Evolutionary conservation across 2,113 vertebrate genomes (phyloP), one percentile per base, ranked within the genome.

Genomic region (Trematomus loennbergii): DNA sequence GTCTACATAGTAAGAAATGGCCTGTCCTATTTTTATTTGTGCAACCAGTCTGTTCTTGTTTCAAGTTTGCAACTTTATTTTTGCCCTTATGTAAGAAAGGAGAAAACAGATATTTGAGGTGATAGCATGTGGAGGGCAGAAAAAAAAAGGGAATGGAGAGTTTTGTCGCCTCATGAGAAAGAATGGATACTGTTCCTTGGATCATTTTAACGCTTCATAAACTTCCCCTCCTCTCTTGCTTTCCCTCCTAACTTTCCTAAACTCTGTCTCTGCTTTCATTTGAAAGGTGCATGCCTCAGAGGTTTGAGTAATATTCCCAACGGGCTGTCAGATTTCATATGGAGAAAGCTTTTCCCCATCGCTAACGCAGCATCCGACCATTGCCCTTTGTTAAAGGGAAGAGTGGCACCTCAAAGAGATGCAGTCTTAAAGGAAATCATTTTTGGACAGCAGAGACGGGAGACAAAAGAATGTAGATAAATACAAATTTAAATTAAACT

Each of bases 141-240:
- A 9, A 18, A 55, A 72, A n/a, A 67, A 57, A 65, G 8, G 12
- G 36, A 71, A 46, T 3, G 59, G 48, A 46, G 63, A 43, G 60
- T 73, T 79, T 80, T 80, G 54, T 48, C 17, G 15, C 68, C 82
- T 81, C 63, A 72, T 58, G 78, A 84, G 75, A 87, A 90, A 84
- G 78, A 86, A 84, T 84, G 71, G 70, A 81, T 81, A 63, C 80
- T 73, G 65, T 74, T 83, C 45, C 53, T 74, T 43, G 80, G 83
- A 84, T 86, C 66, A 79, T 79, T 87, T 87, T 76, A 87, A 87
- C 55, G 82, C 84, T 70, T 72, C 84, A 88, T 84, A 90, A 88
- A 87, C 74, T 68, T n/a, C n/a, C 79, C 50, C 73, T 33, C 18
- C n/a, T 70, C 54, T 69, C 45, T 45, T 10, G 36, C 81, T 29